Evolutionary conservation across 2,888 invertebrate genomes (phyloP).

Genomic region (Eupithecia tripunctaria): DNA sequence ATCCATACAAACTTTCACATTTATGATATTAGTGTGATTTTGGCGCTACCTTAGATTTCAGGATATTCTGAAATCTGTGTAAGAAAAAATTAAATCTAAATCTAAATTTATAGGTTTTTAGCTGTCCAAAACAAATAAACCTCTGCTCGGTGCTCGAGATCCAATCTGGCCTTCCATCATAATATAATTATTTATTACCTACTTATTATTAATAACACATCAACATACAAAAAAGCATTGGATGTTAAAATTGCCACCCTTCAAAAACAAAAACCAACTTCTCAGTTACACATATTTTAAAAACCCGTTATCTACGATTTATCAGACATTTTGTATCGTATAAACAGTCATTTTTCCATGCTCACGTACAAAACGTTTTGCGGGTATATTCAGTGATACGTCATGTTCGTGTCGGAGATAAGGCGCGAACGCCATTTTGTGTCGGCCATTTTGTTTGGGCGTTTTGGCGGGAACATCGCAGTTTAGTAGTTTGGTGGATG

Average conservation of each 20-base stretch:
- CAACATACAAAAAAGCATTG: no score
- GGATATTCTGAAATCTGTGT: no score
- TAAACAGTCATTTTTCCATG: constrained; percentile 37
- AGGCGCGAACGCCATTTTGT: constrained; percentile 45
- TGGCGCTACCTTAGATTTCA: no score
- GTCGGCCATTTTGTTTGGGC: constrained; percentile 37
- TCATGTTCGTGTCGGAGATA: constrained; percentile 45
- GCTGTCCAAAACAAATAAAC: not conserved
- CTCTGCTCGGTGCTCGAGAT: no score
- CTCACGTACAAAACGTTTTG: constrained; percentile 33
- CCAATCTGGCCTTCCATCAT: not conserved
- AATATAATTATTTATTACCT: no score
- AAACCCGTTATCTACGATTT: constrained; percentile 19
- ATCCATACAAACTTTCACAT: no score
- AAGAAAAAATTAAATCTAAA: no score
- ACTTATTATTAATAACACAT: no score
- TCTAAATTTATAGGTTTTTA: not conserved
- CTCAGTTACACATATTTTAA: constrained; percentile 10
- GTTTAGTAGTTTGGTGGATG: constrained; percentile 19
- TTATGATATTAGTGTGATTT: no score
- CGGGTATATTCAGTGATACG: constrained; percentile 42
- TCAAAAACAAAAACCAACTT: not conserved
- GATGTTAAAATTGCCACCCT: not conserved
- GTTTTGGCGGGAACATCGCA: constrained; percentile 38
- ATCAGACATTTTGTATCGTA: constrained; percentile 31